phyloP scores from a whole-genome alignment of 2,113 vertebrate species.

The Grus americana region DNA sequence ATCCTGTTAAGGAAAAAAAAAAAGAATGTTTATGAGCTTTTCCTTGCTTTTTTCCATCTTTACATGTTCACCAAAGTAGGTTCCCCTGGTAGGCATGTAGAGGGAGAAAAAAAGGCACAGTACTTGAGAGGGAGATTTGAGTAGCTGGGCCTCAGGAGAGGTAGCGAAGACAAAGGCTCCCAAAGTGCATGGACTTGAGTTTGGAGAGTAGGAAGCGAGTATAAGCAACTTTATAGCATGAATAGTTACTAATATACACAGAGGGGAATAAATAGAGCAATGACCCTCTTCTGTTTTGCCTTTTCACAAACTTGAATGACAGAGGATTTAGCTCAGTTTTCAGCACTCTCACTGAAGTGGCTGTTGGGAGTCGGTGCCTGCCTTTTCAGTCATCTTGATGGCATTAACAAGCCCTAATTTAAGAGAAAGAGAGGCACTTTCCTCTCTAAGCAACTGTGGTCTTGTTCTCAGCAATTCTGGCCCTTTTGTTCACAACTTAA shows the following conservation, averaged over 20 bases:
- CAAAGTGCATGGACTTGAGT: background rate
- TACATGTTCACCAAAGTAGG: background rate
- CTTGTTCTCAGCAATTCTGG: background rate
- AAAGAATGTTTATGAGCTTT: background rate
- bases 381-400: background rate
- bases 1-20: background rate
- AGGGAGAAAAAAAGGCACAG: background rate
- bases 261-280: background rate
- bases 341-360: background rate
- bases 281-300: background rate
- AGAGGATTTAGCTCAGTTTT: background rate
- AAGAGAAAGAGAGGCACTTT: background rate
- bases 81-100: background rate
- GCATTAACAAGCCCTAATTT: background rate
- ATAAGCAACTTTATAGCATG: background rate
- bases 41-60: background rate
- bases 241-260: background rate
- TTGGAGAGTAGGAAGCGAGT: background rate
- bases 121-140: background rate
- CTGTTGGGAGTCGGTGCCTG: background rate
- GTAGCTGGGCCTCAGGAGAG: background rate
- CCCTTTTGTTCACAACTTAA: background rate
- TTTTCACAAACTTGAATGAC: background rate
- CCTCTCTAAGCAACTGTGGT: background rate
- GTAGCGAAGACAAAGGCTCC: background rate